phyloP scores from a whole-genome alignment of 2,888 invertebrate species.

The Meandrusa payeni region DNA sequence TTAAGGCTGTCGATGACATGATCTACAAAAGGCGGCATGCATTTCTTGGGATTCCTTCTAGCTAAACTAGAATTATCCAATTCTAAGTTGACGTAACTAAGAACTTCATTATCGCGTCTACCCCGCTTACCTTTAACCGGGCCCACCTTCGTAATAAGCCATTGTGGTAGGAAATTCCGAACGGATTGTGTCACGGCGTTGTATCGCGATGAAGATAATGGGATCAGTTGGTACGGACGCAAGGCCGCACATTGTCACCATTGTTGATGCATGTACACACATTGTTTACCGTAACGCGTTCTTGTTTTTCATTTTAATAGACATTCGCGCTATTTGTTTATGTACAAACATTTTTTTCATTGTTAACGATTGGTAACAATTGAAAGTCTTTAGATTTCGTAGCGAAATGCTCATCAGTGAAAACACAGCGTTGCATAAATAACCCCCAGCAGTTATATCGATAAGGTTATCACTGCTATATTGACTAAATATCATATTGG shows the following conservation, averaged over 20 bases:
- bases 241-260: slow-evolving; percentile 50
- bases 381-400: too few relatives aligned
- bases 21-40: too few relatives aligned
- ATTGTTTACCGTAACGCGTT: slow-evolving; percentile 33
- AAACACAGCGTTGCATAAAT: too few relatives aligned
- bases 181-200: slow-evolving; percentile 41
- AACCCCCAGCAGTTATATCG: too few relatives aligned
- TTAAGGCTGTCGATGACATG: too few relatives aligned
- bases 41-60: too few relatives aligned
- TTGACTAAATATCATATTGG: too few relatives aligned
- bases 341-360: slow-evolving; percentile 29
- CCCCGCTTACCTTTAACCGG: slow-evolving; percentile 36
- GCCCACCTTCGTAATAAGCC: slow-evolving; percentile 35
- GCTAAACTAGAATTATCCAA: neutral
- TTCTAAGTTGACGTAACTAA: neutral
- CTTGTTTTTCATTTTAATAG: slow-evolving; percentile 44
- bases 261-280: slow-evolving; percentile 34
- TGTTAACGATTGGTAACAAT: slow-evolving; percentile 12
- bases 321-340: slow-evolving; percentile 35
- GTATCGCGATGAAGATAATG: slow-evolving; percentile 47
- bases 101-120: slow-evolving; percentile 27
- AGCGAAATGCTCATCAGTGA: too few relatives aligned
- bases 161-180: slow-evolving; percentile 40
- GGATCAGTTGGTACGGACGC: slow-evolving; percentile 45
- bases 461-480: too few relatives aligned